These are phyloP conservation scores for Beris chalybata DNA, from an alignment of 2,888 invertebrate species.

Conservation along the genomic window DNA sequence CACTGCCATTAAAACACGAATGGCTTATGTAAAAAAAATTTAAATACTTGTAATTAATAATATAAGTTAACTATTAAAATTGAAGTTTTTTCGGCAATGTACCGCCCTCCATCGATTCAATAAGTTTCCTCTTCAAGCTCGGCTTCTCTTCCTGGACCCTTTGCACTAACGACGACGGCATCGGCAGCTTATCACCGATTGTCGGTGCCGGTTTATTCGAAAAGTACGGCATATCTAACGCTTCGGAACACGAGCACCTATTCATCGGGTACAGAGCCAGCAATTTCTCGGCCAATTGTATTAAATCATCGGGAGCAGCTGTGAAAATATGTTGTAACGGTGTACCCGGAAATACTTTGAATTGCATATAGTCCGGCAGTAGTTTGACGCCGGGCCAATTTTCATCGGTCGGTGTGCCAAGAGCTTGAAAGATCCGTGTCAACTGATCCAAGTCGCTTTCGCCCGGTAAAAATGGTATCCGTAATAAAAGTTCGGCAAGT, in stretches of 20 bases:
- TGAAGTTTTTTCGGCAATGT: conserved; percentile 63
- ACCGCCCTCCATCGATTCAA: conserved; percentile 62
- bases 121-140: conserved; percentile 67
- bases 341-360: conserved; percentile 82
- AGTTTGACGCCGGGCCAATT: conserved; percentile 85
- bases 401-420: conserved; percentile 91
- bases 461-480: conserved; percentile 92
- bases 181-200: conserved; percentile 77
- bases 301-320: conserved; percentile 89
- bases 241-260: conserved; percentile 80
- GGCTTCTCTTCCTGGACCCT: conserved; percentile 57
- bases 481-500: conserved; percentile 87
- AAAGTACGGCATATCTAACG: conserved; percentile 88
- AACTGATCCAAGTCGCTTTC: conserved; percentile 97
- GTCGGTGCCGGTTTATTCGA: conserved; percentile 88
- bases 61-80: conserved; percentile 53
- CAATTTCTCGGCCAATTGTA: conserved; percentile 76
- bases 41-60: background rate
- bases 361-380: conserved; percentile 90
- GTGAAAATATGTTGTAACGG: conserved; percentile 92
- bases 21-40: background rate
- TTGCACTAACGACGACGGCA: conserved; percentile 45
- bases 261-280: conserved; percentile 81
- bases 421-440: conserved; percentile 89
- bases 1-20: too few species aligned